These are phyloP conservation scores for Psittacara wagleri DNA, from an alignment of 2,113 vertebrate genomes.

Conservation along the genomic window DNA sequence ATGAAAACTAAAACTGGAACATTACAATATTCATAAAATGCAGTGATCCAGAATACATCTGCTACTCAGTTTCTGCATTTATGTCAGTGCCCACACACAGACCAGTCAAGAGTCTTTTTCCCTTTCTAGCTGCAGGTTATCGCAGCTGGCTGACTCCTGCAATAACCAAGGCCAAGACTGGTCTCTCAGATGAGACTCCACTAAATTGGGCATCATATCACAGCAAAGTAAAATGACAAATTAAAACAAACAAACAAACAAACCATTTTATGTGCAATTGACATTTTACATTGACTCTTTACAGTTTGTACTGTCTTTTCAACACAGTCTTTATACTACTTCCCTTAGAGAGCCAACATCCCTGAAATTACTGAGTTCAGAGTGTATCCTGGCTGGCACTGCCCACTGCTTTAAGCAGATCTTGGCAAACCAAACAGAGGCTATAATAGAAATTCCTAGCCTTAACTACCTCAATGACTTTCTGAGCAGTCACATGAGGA, in stretches of 20 bases:
- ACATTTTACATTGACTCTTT: background rate
- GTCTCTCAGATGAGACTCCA: background rate
- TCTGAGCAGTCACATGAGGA: background rate
- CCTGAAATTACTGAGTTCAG: background rate
- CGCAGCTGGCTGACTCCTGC: background rate
- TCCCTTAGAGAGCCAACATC: background rate
- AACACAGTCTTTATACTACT: background rate
- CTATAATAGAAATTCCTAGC: background rate
- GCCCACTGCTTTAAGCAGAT: background rate
- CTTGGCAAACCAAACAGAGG: background rate
- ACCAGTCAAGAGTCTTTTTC: background rate
- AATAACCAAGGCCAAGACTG: background rate
- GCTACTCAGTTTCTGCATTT: background rate
- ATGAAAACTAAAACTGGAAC: conserved; percentile 11
- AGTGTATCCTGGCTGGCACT: background rate
- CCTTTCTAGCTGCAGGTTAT: background rate
- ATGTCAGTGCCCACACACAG: background rate
- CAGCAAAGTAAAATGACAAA: background rate
- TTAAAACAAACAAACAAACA: background rate
- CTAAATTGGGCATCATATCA: background rate
- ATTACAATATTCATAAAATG: background rate
- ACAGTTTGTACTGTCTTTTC: background rate
- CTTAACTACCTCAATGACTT: background rate
- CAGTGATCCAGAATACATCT: background rate
- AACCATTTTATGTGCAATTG: background rate